Percentiles rank a stretch among this genome's conserved stretches.
phyloP scores from a whole-genome alignment of 2,888 invertebrate genomes.

The Apamea monoglypha region DNA sequence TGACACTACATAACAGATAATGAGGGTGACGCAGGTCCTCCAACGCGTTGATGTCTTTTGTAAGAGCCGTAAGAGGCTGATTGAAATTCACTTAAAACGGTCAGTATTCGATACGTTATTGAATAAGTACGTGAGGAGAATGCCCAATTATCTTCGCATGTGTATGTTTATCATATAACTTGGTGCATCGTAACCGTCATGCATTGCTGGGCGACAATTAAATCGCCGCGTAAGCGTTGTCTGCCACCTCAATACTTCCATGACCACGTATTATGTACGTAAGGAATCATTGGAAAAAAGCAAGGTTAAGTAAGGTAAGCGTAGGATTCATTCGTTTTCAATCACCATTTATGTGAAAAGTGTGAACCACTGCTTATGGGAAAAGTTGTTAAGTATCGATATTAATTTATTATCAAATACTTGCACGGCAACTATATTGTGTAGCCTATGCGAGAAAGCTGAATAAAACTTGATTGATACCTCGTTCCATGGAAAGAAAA shows the following conservation, averaged over 20 bases:
- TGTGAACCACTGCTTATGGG: background rate
- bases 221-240: slow-evolving; percentile 36
- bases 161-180: slow-evolving; percentile 67
- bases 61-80: slow-evolving; percentile 62
- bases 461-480: slow-evolving; percentile 36
- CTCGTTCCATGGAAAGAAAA: slow-evolving; percentile 22
- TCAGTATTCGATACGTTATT: slow-evolving; percentile 50
- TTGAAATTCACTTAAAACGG: slow-evolving; percentile 47
- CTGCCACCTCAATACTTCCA: slow-evolving; percentile 49
- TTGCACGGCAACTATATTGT: slow-evolving; percentile 16
- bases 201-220: slow-evolving; percentile 66
- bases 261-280: slow-evolving; percentile 36
- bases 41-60: slow-evolving; percentile 79
- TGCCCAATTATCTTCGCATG: slow-evolving; percentile 62
- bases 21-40: slow-evolving; percentile 32
- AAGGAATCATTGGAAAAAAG: slow-evolving; percentile 25
- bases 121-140: slow-evolving; percentile 56
- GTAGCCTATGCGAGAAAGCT: slow-evolving; percentile 38
- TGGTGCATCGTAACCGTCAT: slow-evolving; percentile 71
- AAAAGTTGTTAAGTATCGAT: slow-evolving; percentile 18
- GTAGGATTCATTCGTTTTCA: slow-evolving; percentile 9
- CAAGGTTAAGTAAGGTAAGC: slow-evolving; percentile 39
- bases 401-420: slow-evolving; percentile 23
- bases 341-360: background rate
- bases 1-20: slow-evolving; percentile 25